phyloP scores from a whole-genome alignment of 1,140 invertebrate species.

The Planococcus citri region DNA sequence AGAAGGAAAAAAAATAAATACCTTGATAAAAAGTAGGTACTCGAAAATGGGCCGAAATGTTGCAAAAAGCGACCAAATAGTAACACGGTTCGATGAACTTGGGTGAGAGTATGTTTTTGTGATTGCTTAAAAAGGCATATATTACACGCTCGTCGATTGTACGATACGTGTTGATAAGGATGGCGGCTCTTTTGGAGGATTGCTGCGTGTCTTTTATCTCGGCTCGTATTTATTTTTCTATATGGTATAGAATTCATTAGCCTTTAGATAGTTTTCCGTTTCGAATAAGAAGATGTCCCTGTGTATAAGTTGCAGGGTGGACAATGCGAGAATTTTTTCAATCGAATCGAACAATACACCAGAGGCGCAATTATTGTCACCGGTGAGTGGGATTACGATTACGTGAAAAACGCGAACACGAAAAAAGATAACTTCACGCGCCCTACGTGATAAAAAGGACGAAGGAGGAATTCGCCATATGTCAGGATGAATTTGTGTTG shows the following conservation, averaged over 20 bases:
- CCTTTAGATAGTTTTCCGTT: neutral
- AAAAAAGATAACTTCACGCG: constrained; percentile 6
- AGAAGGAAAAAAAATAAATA: constrained; percentile 1
- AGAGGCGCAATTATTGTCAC: neutral
- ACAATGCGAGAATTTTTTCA: no score
- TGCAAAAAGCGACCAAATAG: no score
- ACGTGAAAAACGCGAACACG: neutral
- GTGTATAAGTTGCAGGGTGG: neutral
- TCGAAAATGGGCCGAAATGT: neutral
- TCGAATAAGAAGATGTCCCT: neutral
- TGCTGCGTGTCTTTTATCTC: neutral
- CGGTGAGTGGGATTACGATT: neutral
- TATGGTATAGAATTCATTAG: neutral
- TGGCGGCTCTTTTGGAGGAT: neutral
- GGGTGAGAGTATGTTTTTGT: neutral
- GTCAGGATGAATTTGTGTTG: neutral
- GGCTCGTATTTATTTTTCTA: neutral
- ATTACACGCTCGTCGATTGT: constrained; percentile 9
- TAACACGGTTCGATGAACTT: neutral
- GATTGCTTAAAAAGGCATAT: constrained; percentile 14
- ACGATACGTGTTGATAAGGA: neutral
- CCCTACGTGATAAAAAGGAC: neutral
- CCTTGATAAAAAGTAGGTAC: neutral
- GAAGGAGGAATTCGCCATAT: neutral
- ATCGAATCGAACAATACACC: neutral